Conservation (phyloP, 2,888 invertebrate genomes). For the Epinotia ramella region DNA sequence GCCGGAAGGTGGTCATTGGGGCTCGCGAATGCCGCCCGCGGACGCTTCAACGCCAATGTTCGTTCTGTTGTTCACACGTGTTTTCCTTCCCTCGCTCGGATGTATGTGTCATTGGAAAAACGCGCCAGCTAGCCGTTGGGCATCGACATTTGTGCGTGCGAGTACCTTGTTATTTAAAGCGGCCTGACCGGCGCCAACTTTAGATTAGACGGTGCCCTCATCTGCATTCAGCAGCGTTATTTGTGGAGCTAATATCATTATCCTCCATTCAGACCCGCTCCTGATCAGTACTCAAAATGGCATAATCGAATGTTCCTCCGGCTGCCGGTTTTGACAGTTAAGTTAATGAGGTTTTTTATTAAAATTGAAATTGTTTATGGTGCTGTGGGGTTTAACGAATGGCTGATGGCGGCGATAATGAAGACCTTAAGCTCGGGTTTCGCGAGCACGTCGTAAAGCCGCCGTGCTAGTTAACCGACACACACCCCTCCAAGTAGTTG, state of each 20-base stretch:
- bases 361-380: slow-evolving; percentile 64
- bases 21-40: slow-evolving; percentile 18
- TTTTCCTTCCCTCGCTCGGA: slow-evolving; percentile 58
- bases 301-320: slow-evolving; percentile 44
- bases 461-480: slow-evolving; percentile 59
- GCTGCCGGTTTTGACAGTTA: slow-evolving; percentile 52
- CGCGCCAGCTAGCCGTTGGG: slow-evolving; percentile 55
- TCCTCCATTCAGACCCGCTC: slow-evolving; percentile 66
- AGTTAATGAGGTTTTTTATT: slow-evolving; percentile 59
- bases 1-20: slow-evolving; percentile 53
- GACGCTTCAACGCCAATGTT: slow-evolving; percentile 12
- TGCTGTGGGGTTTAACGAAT: slow-evolving; percentile 58
- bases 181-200: slow-evolving; percentile 72
- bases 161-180: slow-evolving; percentile 75
- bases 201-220: slow-evolving; percentile 76
- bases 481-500: slow-evolving; percentile 33
- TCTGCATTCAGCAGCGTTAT: slow-evolving; percentile 75
- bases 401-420: slow-evolving; percentile 70
- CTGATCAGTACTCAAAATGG: slow-evolving; percentile 46
- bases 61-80: slow-evolving; percentile 8
- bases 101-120: slow-evolving; percentile 61
- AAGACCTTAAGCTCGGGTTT: slow-evolving; percentile 72
- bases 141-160: slow-evolving; percentile 70
- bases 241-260: slow-evolving; percentile 71
- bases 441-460: slow-evolving; percentile 65